phyloP scores from a whole-genome alignment of 2,797 vertebrate genomes.

The Ispidina lecontei region DNA sequence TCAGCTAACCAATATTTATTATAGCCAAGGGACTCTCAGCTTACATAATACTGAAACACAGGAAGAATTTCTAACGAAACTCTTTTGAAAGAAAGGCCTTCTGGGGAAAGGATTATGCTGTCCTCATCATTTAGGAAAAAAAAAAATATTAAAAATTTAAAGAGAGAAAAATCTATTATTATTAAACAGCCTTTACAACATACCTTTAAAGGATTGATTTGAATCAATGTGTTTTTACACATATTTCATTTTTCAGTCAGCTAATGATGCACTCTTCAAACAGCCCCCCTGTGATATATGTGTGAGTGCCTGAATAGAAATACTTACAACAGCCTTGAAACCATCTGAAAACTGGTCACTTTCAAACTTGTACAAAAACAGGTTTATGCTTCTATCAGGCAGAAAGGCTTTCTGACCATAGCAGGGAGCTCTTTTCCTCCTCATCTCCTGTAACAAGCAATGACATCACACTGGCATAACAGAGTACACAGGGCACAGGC shows the following conservation, averaged over 20 bases:
- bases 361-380: neutral
- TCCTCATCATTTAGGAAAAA: neutral
- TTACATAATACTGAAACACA: slow-evolving; percentile 49
- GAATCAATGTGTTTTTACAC: neutral
- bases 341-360: neutral
- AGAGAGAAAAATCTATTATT: neutral
- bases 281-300: neutral
- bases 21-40: neutral
- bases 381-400: neutral
- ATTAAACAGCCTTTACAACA: neutral
- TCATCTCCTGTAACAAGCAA: neutral
- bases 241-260: slow-evolving; percentile 1
- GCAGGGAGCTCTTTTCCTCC: neutral
- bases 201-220: neutral
- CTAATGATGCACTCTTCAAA: neutral
- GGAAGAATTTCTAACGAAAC: slow-evolving; percentile 44
- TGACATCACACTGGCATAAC: neutral
- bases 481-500: neutral
- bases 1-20: slow-evolving; percentile 55
- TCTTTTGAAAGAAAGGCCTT: neutral
- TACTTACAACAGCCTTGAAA: neutral
- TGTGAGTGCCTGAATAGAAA: neutral
- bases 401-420: neutral
- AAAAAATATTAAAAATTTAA: no score
- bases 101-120: neutral